Evolutionary conservation across 2,113 vertebrate species (phyloP).

Genomic region (Osmerus eperlanus): DNA sequence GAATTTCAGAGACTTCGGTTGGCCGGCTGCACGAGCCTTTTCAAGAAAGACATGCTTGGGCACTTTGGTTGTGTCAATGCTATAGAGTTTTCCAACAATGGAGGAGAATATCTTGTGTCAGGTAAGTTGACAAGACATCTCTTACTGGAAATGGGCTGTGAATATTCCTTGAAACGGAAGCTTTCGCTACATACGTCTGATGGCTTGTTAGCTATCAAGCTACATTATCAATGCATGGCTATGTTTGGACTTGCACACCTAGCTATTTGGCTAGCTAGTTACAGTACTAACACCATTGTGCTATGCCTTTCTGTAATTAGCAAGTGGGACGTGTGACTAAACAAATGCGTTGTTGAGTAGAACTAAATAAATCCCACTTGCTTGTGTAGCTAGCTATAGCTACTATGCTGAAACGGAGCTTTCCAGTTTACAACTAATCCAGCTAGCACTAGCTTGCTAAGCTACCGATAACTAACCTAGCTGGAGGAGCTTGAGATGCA

Average conservation of each 20-base stretch:
- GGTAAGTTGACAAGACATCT: constrained; percentile 74
- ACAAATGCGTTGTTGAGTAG: too few relatives aligned
- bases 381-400: background rate
- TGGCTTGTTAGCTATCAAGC: constrained; percentile 22
- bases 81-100: constrained; percentile 98
- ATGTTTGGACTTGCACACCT: background rate
- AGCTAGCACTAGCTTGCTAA: constrained; percentile 7
- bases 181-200: background rate
- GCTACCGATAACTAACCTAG: background rate
- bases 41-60: constrained; percentile 93
- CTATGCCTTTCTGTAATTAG: too few relatives aligned
- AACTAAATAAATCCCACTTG: background rate
- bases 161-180: too few relatives aligned
- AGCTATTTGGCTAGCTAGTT: constrained; percentile 30
- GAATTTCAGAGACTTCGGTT: constrained; percentile 92
- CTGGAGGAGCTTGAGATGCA: background rate
- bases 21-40: constrained; percentile 91
- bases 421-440: too few relatives aligned
- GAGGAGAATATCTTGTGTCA: constrained; percentile 96
- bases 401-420: background rate
- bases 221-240: constrained; percentile 32
- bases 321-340: too few relatives aligned
- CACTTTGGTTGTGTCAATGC: constrained; percentile 99
- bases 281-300: background rate
- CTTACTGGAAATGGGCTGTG: background rate